Conservation (phyloP, 1,140 invertebrate species). For the Conus betulinus region DNA sequence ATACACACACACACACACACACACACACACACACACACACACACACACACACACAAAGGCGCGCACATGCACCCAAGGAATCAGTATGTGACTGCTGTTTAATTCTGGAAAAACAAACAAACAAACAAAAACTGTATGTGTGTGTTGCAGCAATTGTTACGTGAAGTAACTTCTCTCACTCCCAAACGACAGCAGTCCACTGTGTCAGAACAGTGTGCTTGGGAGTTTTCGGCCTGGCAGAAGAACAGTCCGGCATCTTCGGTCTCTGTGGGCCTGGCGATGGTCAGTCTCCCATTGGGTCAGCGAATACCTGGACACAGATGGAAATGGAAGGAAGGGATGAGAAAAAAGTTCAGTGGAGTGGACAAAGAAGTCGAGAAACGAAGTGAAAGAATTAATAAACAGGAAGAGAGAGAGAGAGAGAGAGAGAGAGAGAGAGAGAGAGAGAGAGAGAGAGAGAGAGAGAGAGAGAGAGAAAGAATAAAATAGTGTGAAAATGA, state of each 20-base stretch:
- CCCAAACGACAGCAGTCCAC: constrained; percentile 90
- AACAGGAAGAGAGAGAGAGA: too few relatives aligned
- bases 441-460: too few relatives aligned
- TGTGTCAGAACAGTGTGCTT: constrained; percentile 92
- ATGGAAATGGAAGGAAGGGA: not conserved
- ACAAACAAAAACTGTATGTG: too few relatives aligned
- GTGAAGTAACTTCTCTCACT: constrained; percentile 72
- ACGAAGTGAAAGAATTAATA: too few relatives aligned
- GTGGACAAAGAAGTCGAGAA: not conserved
- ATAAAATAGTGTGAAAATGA: not conserved
- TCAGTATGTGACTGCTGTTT: too few relatives aligned
- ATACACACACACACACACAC: too few relatives aligned
- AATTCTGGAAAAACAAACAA: too few relatives aligned
- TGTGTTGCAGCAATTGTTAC: too few relatives aligned
- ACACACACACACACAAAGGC: too few relatives aligned
- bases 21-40: too few relatives aligned
- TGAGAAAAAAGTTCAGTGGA: not conserved
- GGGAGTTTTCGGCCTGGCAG: constrained; percentile 92
- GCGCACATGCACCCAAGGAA: too few relatives aligned
- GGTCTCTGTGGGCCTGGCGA: constrained; percentile 84
- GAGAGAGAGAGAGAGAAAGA: not conserved
- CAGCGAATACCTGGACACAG: constrained; percentile 84
- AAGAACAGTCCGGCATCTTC: constrained; percentile 91
- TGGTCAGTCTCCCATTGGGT: constrained; percentile 93
- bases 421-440: too few relatives aligned